Evolutionary conservation across 2,113 vertebrate genomes (phyloP), one percentile per base, ranked within the genome.

Genomic region (Thymallus thymallus): DNA sequence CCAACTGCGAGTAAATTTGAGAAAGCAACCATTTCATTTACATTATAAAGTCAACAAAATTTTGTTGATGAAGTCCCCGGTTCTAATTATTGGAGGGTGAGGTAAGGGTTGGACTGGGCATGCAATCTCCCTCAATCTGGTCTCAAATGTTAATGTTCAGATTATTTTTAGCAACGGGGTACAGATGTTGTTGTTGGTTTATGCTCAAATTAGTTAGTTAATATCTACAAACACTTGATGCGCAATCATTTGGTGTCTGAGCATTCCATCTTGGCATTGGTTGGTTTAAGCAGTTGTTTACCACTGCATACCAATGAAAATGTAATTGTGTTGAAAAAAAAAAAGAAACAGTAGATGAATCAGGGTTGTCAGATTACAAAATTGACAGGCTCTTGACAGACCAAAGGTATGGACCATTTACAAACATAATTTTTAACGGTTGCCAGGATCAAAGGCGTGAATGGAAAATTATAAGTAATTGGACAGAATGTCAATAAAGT

Each of bases 401-500:
- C 90, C 90, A 91, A 90, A 91, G 90, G 88, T 90, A 90, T 91
- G 88, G 89, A 90, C 85, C 80, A 22, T 86, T 79, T 84, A 90
- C 90, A 91, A 91, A 90, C 89, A 91, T 88, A 91, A 91, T 91
- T 87, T 88, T 90, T 87, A 90, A 91, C 87, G 86, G 88, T 83
- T 81, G 86, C 84, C 81, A 1, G 80, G 84, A 91, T 91, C 90
- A 91, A 91, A 91, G 87, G 84, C 77, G 80, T 90, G 88, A 89
- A 89, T 89, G 78, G 88, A 87, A 91, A 89, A 90, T 88, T 71
- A 81, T 80, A 88, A 90, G 90, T 85, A 90, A 87, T 80, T 76
- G 77, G 73, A 80, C 75, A 80, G 88, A 89, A 87, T 89, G 82
- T 88, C 87, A 90, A 90, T 89, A 87, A 85, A 75, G 72, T 80